Evolutionary conservation across 2,888 invertebrate species (phyloP), one percentile per base, ranked within the genome.

Genomic region (Caenorhabditis uteleia): DNA sequence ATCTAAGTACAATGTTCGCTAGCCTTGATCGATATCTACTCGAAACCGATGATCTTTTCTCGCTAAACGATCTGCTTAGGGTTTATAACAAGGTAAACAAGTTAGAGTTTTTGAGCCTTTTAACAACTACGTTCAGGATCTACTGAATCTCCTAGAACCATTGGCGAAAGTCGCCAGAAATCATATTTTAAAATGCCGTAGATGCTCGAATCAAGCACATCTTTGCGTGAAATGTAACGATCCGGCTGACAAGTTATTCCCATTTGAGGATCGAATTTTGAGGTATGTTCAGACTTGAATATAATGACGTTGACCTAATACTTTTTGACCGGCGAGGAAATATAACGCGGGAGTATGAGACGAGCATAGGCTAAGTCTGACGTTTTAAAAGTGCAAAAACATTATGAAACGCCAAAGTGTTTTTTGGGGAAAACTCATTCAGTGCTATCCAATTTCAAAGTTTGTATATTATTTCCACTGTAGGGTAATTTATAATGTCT

Each of bases 1-100:
- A 77, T 59, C 62, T 79, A 27, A 66, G 66, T 23, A 75, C 78
- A 20, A 68, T 78, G 69, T 80, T 79, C 57, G 65, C 73, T 12
- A 73, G 74, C 21, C 31, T 80, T 12, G 77, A 77, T 26, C 45
- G 57, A n/a, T 75, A 78, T 58, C 64, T 79, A 21, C 57, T 77
- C 7, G 50, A 70, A 29, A 45, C 58, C 23, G 68, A 69, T 21
- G 78, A 80, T 51, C 38, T 79, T 7, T 82, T 78, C 53, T 80
- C 82, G 2, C 43, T 82, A 38, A 61, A 71, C 26, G 79, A 82
- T 53, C 64, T 82, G 31, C 65, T 65, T 42, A 55, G 71, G 44
- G 70, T 80, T 23, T 64, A 75, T 47, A 77, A 76, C 51, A 71
- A 71, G 58, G 77, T 60, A n/a, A 20, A 31, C n/a, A n/a, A n/a